Conservation (phyloP, 2,888 invertebrate genomes). For the Macrosoma leucophasiata region DNA sequence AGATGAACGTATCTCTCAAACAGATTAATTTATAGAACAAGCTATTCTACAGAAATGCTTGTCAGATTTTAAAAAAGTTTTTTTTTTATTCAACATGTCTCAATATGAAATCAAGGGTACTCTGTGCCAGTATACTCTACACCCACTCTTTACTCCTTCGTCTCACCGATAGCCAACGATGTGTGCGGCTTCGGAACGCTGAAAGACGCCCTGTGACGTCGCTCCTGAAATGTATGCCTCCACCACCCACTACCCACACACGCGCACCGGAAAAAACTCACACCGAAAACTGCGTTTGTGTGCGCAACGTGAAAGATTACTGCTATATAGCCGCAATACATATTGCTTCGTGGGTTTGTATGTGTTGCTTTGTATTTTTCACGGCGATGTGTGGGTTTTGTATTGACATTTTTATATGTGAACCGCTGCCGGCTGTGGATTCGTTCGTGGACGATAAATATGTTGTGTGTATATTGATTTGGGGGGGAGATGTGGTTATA, state of each 20-base stretch:
- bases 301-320: constrained; percentile 50
- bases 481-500: not conserved
- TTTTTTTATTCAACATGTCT: no score
- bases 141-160: constrained; percentile 67
- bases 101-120: constrained; percentile 1
- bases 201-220: constrained; percentile 72
- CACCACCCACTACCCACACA: constrained; percentile 35
- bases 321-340: constrained; percentile 56
- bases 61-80: no score
- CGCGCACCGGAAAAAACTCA: constrained; percentile 49
- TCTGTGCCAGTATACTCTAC: constrained; percentile 36
- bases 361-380: constrained; percentile 36
- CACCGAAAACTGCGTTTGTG: constrained; percentile 23
- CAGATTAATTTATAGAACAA: constrained; percentile 3
- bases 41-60: not conserved
- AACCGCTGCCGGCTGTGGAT: constrained; percentile 38
- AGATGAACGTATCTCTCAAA: constrained; percentile 5
- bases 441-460: constrained; percentile 21
- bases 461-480: no score
- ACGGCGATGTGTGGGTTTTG: constrained; percentile 42
- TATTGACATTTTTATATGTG: constrained; percentile 75
- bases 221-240: constrained; percentile 70
- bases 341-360: constrained; percentile 41
- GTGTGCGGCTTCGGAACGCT: constrained; percentile 71
- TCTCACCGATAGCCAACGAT: constrained; percentile 69